Evolutionary conservation across 2,797 vertebrate species (phyloP), one percentile per base, ranked within the genome.

Genomic region (Macrochelys suwanniensis): DNA sequence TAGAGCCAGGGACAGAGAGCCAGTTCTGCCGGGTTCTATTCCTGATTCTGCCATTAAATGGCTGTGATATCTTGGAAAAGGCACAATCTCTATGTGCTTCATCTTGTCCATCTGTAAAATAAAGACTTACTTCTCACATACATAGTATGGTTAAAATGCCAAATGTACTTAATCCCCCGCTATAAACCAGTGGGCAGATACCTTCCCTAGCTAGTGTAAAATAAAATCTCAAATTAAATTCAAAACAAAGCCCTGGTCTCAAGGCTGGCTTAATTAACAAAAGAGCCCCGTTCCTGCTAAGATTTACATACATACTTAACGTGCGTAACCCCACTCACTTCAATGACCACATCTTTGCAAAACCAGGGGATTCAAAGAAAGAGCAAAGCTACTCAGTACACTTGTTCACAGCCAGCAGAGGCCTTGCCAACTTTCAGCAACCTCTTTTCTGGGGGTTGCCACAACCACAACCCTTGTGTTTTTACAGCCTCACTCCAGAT

Each of bases 71-170:
- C 93, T 87, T 0, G 5, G 82, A 53, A 45, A 89, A 93, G 50
- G 80, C 31, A 71, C 56, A 49, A 0, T 8, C 17, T 51, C n/a
- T 56, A 19, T 74, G 37, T 11, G 31, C 17, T 82, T 87, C 49
- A 59, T 87, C 93, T 94, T 93, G 71, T 83, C 71, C 28, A 28
- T 76, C 68, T 92, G 33, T 92, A 77, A 80, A 74, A 49, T 5
- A 2, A 87, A 47, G 11, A 79, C 7, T 57, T 57, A 57, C 56
- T 26, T 10, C 50, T 82, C 91, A 84, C 15, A 28, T 82, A 3
- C 80, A 82, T 17, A 13, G 11, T 11, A 68, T 49, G 51, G 10
- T 31, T 93, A 47, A 33, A 90, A 5, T 26, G 59, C 16, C 82
- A 51, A 68, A 87, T 82, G 25, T 71, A 23, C 68, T 42, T 37